Evolutionary conservation across 2,888 invertebrate species (phyloP), one percentile per base, ranked within the genome.

Genomic region (Melanostoma mellinum): DNA sequence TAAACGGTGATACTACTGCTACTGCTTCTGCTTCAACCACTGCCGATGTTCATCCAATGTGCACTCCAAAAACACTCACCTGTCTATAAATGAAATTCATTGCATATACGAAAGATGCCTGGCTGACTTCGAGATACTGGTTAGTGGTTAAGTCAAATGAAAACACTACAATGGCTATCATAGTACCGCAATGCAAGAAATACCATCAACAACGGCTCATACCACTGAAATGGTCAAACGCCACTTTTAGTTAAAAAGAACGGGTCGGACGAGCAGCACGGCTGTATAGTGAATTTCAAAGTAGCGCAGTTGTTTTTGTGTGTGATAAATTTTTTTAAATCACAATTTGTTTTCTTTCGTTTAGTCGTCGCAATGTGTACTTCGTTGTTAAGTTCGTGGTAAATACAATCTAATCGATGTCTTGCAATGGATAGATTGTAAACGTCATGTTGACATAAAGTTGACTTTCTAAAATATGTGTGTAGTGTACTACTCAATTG

Each of bases 211-310:
- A 69, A 35, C 68, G 53, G 78, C 71, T 61, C 56, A 78, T 50
- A 52, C 84, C 67, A 67, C 35, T 48, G 65, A 71, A 71, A 75
- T 84, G 84, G 84, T 77, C 85, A 75, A 85, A 76, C 75, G 52
- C 46, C 60, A 68, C 63, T 67, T 82, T 85, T 77, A 86, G 86
- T 86, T 86, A 60, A 76, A 79, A 82, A 85, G 86, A 85, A 80
- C 82, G 72, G 84, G 84, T 84, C 80, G 86, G 80, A 76, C 85
- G 67, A 75, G 77, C 72, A 85, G 78, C 85, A 86, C 76, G 58
- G 46, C 44, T 52, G 78, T 60, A 52, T 53, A 42, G 38, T 40
- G 65, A 52, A 48, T 55, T 65, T 67, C 20, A 58, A 76, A 81
- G 61, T 72, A 67, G 81, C 67, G 46, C 71, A 72, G 60, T 60